Base-by-base conservation (phyloP, 2,888 invertebrate genomes). In the Pardosa pseudoannulata region DNA sequence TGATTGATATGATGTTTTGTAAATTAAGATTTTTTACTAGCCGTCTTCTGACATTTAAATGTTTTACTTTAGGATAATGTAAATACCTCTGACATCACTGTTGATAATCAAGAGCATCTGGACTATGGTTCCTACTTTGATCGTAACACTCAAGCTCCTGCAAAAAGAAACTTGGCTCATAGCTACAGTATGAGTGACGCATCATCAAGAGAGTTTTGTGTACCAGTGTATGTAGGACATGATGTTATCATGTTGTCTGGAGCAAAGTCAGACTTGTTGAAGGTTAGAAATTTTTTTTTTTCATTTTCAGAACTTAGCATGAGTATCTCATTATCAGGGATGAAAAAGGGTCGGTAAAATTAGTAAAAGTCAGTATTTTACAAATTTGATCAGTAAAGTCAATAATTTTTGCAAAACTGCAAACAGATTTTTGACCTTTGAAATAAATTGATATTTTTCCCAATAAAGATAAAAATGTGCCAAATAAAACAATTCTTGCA, bases 191-290 rank as follows among this genome's bases (percentile, higher is more conserved):
- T 89, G 88, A 87, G 89, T 65, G 89, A 89, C 75, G 89, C 89
- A 16, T 81, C 89, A 0, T 73, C 89, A 29, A 87, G 80, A 36
- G 96, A 97, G 93, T 97, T 96, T 92, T 96, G 96, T 92, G 96
- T 96, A 92, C 96, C 96, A 89, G 96, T 97, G 89, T 56, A 68
- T n/a, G 41, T 96, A 90, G 96, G 96, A 89, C 94, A 94, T 91
- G 95, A 96, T 92, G 94, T 95, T 90, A 93, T 97, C 90, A 96
- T 96, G 93, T 96, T 97, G 90, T 96, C 96, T 87, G 96, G 97
- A 80, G 94, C 94, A 90, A 95, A 96, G 92, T 93, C 96, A 91
- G 96, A 96, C 92, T 93, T 96, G 91, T 96, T 97, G 90, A 94
- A 95, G 93, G 96, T 96, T 92, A 92, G 7, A 9, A 29, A 72